Evolutionary conservation across 2,113 vertebrate genomes (phyloP), one percentile per base, ranked within the genome.

Genomic region (Amphilophus citrinellus): DNA sequence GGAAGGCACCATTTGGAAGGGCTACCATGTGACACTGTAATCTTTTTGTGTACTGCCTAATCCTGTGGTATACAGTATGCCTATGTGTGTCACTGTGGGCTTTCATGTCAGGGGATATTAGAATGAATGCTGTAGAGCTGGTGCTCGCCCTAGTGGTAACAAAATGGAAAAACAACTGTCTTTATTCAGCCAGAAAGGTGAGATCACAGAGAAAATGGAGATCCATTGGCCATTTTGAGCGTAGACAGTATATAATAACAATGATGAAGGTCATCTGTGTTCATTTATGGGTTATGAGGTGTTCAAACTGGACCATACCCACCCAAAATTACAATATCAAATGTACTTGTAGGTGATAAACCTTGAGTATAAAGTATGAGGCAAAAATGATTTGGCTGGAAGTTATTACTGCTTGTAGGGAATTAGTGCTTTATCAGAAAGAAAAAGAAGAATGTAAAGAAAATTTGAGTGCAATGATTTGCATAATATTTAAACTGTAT

Each of bases 11-110:
- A 85, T 92, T 91, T 80, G 89, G 75, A 85, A 65, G 75, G 68
- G 30, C 22, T 50, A 77, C 65, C 90, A 89, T 76, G 90, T 93
- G 94, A 93, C 15, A 3, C 80, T 47, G 20, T 93, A 94, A 94
- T 93, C 89, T 89, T 82, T 89, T 61, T 86, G 77, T 78, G 63
- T 47, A 17, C 76, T n/a, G 32, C 61, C 88, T 93, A 92, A 94
- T 94, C 92, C 90, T 53, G 84, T 57, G 35, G n/a, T 39, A 56
- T 66, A 88, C 86, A 71, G 80, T 81, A 76, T 78, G 84, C 76
- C 71, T 24, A 14, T 84, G 47, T 76, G 80, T 56, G 77, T 77
- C 13, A 82, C 82, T 61, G 85, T 79, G 71, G 9, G 71, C 71
- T 8, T 44, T 86, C 59, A 59, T 81, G 84, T 80, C 71, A 87